Base-by-base conservation (phyloP, 2,113 vertebrate genomes). In the Apaloderma vittatum region DNA sequence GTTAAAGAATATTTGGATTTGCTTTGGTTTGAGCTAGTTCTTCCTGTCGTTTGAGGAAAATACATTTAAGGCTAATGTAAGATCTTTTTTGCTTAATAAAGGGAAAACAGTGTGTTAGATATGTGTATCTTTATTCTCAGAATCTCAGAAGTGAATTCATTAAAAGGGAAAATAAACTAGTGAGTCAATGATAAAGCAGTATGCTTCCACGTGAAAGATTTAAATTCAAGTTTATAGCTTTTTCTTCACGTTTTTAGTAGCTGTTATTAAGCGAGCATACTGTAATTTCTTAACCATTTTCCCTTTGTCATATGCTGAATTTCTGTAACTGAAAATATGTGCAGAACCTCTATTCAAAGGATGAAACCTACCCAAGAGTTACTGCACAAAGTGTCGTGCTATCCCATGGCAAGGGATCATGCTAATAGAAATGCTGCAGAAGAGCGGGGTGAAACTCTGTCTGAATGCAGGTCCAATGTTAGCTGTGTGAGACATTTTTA, bases 91-190 rank as follows among this genome's bases (percentile, higher is more conserved):
- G 14, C 55, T 91, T 93, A 85, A 87, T 83, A 88, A 88, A 79
- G 67, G 71, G 36, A 90, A 52, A 95, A 78, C 24, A 66, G 37
- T 52, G 26, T 2, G 3, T 88, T 68, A 2, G 0, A 81, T 94
- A 66, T 43, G 11, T 66, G 43, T 87, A 57, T 71, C 75, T 93
- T 82, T 83, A 88, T 79, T 94, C 82, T 86, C 81, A 82, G 66
- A 82, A 54, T 70, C 63, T 90, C 86, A 80, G 63, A 92, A 90
- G 45, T 62, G 18, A 94, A 94, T 86, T 88, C 14, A 88, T 92
- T 93, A 76, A 52, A 76, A 55, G 54, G 34, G 26, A 83, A 83
- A 21, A 49, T 68, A 66, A 91, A 55, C 49, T 40, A 86, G 46
- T 55, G 67, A 80, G 91, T 91, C 1, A 2, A n/a, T 58, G 72